These are phyloP conservation scores for Tinea trinotella DNA, from an alignment of 2,888 invertebrate genomes.

Conservation along the genomic window DNA sequence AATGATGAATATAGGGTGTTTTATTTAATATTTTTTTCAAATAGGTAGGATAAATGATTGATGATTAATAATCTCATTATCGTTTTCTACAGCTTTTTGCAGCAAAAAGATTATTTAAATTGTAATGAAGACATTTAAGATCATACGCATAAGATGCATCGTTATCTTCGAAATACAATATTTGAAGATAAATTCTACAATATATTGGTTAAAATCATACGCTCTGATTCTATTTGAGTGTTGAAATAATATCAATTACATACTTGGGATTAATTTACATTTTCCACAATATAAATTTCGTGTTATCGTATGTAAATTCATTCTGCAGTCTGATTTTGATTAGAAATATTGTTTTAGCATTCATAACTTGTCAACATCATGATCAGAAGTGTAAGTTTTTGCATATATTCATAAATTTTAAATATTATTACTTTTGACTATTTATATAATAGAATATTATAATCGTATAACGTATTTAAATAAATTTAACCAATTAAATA, in stretches of 20 bases:
- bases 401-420: background rate
- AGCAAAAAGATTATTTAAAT: no score
- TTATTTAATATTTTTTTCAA: no score
- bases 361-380: slow-evolving; percentile 27
- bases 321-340: slow-evolving; percentile 13
- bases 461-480: no score
- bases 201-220: slow-evolving; percentile 2
- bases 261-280: slow-evolving; percentile 56
- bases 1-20: no score
- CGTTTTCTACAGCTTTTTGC: no score
- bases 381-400: slow-evolving; percentile 39
- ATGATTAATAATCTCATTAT: no score
- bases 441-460: background rate
- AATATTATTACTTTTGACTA: background rate
- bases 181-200: background rate
- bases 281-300: slow-evolving; percentile 25
- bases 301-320: slow-evolving; percentile 12
- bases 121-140: no score
- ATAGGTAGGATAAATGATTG: no score
- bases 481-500: no score
- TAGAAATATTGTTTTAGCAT: slow-evolving; percentile 9
- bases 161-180: no score
- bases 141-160: no score
- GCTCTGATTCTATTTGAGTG: slow-evolving; percentile 6
- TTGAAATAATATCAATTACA: slow-evolving; percentile 33